A percentile compares a stretch with the other conserved stretches of the same genome.
Evolutionary conservation across 1,140 invertebrate genomes (phyloP).

Genomic region (Hesperophylax magnus): DNA sequence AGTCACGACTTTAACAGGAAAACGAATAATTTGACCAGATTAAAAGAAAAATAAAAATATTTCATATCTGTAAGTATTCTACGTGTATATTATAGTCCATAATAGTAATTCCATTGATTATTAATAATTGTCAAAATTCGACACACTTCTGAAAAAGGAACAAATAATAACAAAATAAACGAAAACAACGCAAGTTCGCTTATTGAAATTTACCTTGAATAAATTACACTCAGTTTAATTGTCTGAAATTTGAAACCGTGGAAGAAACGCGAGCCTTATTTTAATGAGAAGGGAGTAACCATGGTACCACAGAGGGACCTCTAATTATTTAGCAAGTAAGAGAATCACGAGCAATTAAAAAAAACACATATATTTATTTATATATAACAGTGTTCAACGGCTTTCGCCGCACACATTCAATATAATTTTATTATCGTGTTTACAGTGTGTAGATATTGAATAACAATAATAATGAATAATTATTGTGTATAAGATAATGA

Average conservation of each 20-base stretch:
- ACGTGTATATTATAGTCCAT: too few species aligned
- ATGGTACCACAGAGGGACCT: neutral
- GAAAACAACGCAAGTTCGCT: neutral
- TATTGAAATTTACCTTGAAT: constrained; percentile 10
- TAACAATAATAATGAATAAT: too few species aligned
- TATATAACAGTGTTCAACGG: too few species aligned
- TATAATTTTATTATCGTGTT: too few species aligned
- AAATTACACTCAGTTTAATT: constrained; percentile 4
- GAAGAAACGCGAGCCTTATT: neutral
- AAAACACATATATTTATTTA: too few species aligned
- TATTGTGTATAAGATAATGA: too few species aligned
- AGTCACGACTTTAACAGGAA: too few species aligned
- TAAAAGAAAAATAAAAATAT: too few species aligned
- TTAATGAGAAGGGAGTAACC: constrained; percentile 20
- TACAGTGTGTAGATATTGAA: too few species aligned
- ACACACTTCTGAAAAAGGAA: neutral
- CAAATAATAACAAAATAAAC: neutral
- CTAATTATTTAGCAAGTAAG: constrained; percentile 7
- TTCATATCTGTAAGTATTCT: too few species aligned
- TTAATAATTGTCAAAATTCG: neutral
- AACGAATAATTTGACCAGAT: too few species aligned
- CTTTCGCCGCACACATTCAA: too few species aligned
- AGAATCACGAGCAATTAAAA: neutral
- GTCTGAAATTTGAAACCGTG: neutral
- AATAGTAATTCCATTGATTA: neutral